Base-by-base conservation (phyloP, 2,888 invertebrate genomes). In the Dermolepida albohirtum region DNA sequence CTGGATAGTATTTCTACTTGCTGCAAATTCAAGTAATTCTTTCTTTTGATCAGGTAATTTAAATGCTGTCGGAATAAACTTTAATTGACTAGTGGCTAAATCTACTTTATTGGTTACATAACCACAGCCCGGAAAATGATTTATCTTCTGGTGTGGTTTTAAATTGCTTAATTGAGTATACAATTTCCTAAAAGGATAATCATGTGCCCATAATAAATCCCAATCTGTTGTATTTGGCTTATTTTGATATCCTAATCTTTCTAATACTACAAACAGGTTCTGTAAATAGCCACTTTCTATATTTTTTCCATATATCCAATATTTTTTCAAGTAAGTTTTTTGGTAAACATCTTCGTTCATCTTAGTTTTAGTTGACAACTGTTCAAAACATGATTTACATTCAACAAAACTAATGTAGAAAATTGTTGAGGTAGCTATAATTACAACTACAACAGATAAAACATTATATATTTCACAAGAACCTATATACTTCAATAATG, bases 91-190 rank as follows among this genome's bases (percentile, higher is more conserved):
- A 2, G 92, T 94, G 0, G 96, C 95, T 62, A 98, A 85, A 78
- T 92, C 92, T 5, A 92, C 94, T 86, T 98, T 98, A 78, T 94
- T 96, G 0, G 97, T 96, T 59, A 98, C 90, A 79, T 88, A 96
- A 0, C 97, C 97, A 49, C 93, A 94, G 0, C 97, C 98, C 0
- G 98, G 98, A 76, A 96, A 92, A 80, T 98, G 97, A 80, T 98
- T 98, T 0, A 98, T 91, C 81, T 86, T 90, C 80, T 97, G 96
- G 79, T 92, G 85, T 0, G 88, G 83, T 74, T 89, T 87, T 8
- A 96, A 82, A 70, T 86, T 86, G 67, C 85, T 86, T 39, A 93
- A 77, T 50, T 82, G 78, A 2, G 82, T 73, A 63, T 86, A 85
- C 8, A 93, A 79, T 0, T 80, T 81, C 64, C 86, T 81, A 77